Evolutionary conservation across 2,113 vertebrate species (phyloP), one percentile per base, ranked within the genome.

Genomic region (Deroptyus accipitrinus): DNA sequence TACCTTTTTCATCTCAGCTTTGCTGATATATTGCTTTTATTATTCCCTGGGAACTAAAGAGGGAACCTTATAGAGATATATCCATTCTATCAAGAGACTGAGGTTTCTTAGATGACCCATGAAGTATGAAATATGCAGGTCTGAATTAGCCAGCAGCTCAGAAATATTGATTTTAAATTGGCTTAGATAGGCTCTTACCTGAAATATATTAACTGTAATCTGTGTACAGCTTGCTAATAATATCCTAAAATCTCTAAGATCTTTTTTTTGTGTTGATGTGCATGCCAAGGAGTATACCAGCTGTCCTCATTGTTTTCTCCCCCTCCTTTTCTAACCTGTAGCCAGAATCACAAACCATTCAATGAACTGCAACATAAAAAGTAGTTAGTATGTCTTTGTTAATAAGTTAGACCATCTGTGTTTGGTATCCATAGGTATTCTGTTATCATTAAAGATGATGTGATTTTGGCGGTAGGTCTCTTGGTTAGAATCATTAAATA

Each of bases 131-230:
- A 76, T 61, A 83, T 13, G 18, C 69, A 39, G 2, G 1, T 70
- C 61, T 80, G 63, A 86, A 88, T 67, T 66, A 86, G 19, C 39
- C 30, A 72, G 11, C 7, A n/a, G 46, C 61, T 86, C 39, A 81
- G 42, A 73, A 89, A 72, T 77, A 90, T 8, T 72, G 83, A 93
- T 93, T 92, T 94, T 67, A 74, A 92, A 86, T 80, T 85, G 42
- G 30, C 25, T 89, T 88, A 92, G 33, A 68, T 33, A 75, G 62
- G 18, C 13, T 86, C 87, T 59, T 83, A 17, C 13, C n/a, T 83
- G 17, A 85, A 90, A 83, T 55, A 70, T 18, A 83, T 78, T 84
- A 78, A 64, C 51, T 57, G 23, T 22, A 90, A 90, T 70, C 61
- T 78, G 35, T 33, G 76, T 90, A 35, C 24, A 61, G 72, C 31